Percentiles rank a stretch among this genome's conserved stretches.
Evolutionary conservation across 2,888 invertebrate genomes (phyloP).

Genomic region (Timema cristinae): DNA sequence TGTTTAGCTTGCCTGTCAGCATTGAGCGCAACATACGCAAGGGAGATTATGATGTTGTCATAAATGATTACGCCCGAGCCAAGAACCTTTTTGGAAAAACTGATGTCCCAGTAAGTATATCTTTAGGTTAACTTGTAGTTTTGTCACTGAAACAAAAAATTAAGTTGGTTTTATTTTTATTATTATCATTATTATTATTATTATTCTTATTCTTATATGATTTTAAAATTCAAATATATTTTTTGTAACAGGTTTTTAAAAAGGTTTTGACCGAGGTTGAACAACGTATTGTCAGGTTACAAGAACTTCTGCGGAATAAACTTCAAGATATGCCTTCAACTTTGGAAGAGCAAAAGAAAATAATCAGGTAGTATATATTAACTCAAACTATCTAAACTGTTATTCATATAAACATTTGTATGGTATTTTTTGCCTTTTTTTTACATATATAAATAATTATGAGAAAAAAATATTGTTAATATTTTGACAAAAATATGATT

Average conservation of each 20-base stretch:
- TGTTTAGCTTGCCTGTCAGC: conserved; percentile 92
- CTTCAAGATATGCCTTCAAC: conserved; percentile 87
- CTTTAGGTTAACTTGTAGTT: conserved; percentile 2
- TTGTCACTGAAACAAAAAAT: background rate
- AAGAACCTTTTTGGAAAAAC: conserved; percentile 94
- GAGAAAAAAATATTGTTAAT: no score
- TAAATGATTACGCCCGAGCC: conserved; percentile 95
- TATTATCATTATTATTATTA: conserved; percentile 10
- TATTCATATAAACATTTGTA: background rate
- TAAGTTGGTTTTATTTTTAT: background rate
- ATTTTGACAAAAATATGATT: no score
- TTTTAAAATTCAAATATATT: conserved; percentile 19
- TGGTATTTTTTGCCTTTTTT: no score
- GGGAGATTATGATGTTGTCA: conserved; percentile 94
- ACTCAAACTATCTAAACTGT: background rate
- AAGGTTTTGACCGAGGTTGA: conserved; percentile 90
- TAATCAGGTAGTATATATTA: conserved; percentile 62
- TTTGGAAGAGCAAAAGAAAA: conserved; percentile 91
- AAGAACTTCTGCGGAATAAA: conserved; percentile 74
- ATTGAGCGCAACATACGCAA: conserved; percentile 91
- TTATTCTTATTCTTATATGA: background rate
- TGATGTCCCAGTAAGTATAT: conserved; percentile 65
- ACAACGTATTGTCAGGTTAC: conserved; percentile 74
- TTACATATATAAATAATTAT: no score
- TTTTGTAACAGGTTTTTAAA: conserved; percentile 63